Conservation (phyloP, 2,888 invertebrate species). For the Trichopria drosophilae region DNA sequence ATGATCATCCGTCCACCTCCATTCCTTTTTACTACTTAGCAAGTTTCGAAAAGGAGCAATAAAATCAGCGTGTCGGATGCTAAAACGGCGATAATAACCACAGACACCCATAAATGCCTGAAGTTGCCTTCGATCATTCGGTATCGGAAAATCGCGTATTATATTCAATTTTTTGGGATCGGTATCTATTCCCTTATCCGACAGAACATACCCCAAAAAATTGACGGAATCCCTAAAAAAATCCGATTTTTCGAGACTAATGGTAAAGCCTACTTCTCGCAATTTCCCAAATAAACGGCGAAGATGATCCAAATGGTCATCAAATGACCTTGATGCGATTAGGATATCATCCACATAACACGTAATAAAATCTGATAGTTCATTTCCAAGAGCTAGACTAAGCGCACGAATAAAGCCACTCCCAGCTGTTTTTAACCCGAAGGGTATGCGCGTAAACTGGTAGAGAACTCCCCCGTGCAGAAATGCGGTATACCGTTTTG, state of each 20-base stretch:
- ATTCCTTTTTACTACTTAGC: too few relatives aligned
- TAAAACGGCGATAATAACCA: not conserved
- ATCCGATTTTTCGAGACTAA: too few relatives aligned
- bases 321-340: slow-evolving; percentile 35
- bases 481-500: slow-evolving; percentile 1
- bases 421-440: not conserved
- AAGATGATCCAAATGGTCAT: slow-evolving; percentile 32
- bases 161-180: slow-evolving; percentile 4
- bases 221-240: not conserved
- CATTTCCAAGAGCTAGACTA: slow-evolving; percentile 40
- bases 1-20: slow-evolving; percentile 6
- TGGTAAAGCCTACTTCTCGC: slow-evolving; percentile 30
- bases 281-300: slow-evolving; percentile 30
- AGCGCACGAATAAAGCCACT: not conserved
- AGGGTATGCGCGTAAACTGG: not conserved
- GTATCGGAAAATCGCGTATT: slow-evolving; percentile 3
- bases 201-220: slow-evolving; percentile 1
- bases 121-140: not conserved
- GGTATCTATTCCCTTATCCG: not conserved
- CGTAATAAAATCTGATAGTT: slow-evolving; percentile 43
- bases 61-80: too few relatives aligned
- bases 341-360: too few relatives aligned
- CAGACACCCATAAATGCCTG: slow-evolving; percentile 2
- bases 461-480: not conserved
- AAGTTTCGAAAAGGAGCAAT: too few relatives aligned